Percentiles rank a stretch among this genome's conserved stretches.
These are phyloP conservation scores for Yponomeuta evonymella DNA, from an alignment of 2,888 invertebrate species.

Conservation along the genomic window DNA sequence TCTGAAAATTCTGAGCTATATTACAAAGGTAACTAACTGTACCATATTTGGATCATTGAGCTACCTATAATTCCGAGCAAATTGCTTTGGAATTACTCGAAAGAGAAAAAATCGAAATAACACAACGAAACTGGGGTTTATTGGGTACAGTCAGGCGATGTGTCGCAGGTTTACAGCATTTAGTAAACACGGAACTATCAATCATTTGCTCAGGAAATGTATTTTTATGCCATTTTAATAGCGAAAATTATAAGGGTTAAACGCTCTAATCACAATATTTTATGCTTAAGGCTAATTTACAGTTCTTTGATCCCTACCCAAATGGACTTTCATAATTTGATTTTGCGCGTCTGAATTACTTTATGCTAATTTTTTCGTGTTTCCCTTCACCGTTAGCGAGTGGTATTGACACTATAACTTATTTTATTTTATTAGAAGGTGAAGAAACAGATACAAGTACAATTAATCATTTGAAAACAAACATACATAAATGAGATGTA, in stretches of 20 bases:
- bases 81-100: slow-evolving; percentile 11
- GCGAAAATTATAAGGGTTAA: not conserved
- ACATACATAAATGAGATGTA: too few relatives aligned
- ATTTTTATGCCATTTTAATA: not conserved
- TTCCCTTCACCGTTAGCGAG: too few relatives aligned
- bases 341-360: too few relatives aligned
- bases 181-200: slow-evolving; percentile 8
- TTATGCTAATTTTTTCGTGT: too few relatives aligned
- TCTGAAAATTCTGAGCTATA: not conserved
- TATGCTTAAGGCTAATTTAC: not conserved
- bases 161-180: slow-evolving; percentile 12
- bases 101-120: slow-evolving; percentile 8
- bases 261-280: not conserved
- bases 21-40: not conserved
- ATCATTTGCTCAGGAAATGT: not conserved
- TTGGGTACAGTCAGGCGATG: slow-evolving; percentile 9
- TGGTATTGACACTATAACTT: too few relatives aligned
- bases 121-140: slow-evolving; percentile 6
- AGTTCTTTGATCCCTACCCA: not conserved
- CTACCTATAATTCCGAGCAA: slow-evolving; percentile 25
- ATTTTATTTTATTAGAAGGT: too few relatives aligned
- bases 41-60: slow-evolving; percentile 19
- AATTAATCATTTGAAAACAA: too few relatives aligned
- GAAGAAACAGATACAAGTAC: too few relatives aligned
- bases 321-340: too few relatives aligned